Evolutionary conservation across 2,797 vertebrate genomes (phyloP).

Genomic region (Falco cherrug): DNA sequence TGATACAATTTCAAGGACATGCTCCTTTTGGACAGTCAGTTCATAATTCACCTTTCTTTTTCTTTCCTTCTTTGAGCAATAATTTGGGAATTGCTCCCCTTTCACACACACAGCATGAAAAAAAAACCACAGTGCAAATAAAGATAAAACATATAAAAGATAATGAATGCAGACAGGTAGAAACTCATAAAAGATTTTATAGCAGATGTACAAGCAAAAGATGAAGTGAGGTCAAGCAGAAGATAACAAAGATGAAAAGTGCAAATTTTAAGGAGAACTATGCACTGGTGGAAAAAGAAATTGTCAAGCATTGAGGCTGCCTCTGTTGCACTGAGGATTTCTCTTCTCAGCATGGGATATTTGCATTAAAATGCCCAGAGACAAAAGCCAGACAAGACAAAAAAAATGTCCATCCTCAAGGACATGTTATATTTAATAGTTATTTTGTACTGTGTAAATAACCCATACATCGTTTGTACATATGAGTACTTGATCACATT

Average conservation of each 20-base stretch:
- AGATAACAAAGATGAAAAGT: not conserved
- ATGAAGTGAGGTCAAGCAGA: not conserved
- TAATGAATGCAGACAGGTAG: not conserved
- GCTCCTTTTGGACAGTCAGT: not conserved
- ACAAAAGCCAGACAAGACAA: not conserved
- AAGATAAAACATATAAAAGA: not conserved
- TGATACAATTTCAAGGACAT: not conserved
- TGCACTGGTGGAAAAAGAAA: not conserved
- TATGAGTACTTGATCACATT: not conserved
- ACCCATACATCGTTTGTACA: not conserved
- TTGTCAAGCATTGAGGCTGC: not conserved
- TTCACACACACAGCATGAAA: not conserved
- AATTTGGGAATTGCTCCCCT: not conserved
- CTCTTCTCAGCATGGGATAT: not conserved
- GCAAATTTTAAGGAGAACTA: not conserved
- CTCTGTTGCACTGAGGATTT: not conserved
- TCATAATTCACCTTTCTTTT: not conserved
- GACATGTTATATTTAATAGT: not conserved
- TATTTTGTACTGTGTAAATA: not conserved
- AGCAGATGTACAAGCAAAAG: not conserved
- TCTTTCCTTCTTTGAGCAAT: not conserved
- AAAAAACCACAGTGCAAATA: not conserved
- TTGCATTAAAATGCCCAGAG: not conserved
- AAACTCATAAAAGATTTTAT: not conserved
- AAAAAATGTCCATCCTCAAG: not conserved